Evolutionary conservation across 2,113 vertebrate species (phyloP), one percentile per base, ranked within the genome.

Genomic region (Patagioenas fasciata): DNA sequence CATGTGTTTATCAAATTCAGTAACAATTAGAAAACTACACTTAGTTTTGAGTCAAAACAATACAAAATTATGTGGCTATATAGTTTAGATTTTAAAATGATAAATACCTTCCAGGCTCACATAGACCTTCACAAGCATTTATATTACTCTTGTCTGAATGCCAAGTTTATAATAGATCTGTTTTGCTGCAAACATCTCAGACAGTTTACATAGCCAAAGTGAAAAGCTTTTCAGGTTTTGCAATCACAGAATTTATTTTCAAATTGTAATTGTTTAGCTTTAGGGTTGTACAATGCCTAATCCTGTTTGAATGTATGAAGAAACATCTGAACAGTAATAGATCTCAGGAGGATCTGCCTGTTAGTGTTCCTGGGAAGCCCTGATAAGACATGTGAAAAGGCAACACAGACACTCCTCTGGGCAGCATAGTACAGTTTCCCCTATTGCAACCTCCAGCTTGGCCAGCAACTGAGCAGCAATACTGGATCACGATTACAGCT

Each of bases 321-420:
- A 80, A 81, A 21, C 10, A 69, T 24, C 12, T 13, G n/a, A 65
- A 6, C 5, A 69, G 20, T 25, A 72, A n/a, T 2, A 70, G 40
- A n/a, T n/a, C 42, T 71, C 40, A 79, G 66, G 8, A 54, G 19
- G 21, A n/a, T 23, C 31, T 85, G 78, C 11, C 28, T 47, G 62
- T 13, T 51, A 25, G 20, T 31, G 65, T 21, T 66, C 18, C 78
- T 71, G 26, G 58, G 53, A 74, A 67, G 50, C 24, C 26, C n/a
- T 62, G 57, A 58, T 56, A 28, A 84, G 42, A 26, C 13, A 5
- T 0, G 0, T 40, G 64, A 38, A 69, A 71, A 85, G 20, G 65
- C n/a, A 91, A 19, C 26, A 15, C 15, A 20, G 2, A 6, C 0
- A 0, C 1, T 47, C 5, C 31, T 34, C 32, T 0, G 8, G 56